Conservation (phyloP, 2,888 invertebrate species). For the Cinara cedri region DNA sequence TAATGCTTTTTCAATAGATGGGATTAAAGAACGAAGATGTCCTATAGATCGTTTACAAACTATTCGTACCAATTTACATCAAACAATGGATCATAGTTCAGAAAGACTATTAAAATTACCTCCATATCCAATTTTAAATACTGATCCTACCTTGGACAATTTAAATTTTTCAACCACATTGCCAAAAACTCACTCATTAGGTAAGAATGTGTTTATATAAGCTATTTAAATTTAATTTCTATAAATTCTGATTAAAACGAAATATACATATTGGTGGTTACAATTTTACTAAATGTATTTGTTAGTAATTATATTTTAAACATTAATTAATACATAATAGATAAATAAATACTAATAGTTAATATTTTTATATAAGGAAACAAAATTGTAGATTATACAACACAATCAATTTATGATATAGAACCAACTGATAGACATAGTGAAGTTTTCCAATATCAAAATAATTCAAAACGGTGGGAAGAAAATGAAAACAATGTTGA, state of each 20-base stretch:
- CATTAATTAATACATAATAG: background rate
- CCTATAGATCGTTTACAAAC: conserved; percentile 33
- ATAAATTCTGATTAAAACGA: background rate
- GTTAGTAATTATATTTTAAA: background rate
- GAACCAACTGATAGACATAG: conserved; percentile 18
- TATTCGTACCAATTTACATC: conserved; percentile 24
- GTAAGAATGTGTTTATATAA: background rate
- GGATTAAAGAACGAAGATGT: conserved; percentile 31
- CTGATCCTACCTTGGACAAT: conserved; percentile 25
- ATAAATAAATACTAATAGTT: background rate
- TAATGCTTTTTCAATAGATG: conserved; percentile 37
- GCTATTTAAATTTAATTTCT: background rate
- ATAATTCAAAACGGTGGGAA: conserved; percentile 39
- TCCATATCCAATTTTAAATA: conserved; percentile 39
- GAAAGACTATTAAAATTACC: conserved; percentile 41
- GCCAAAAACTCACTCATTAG: conserved; percentile 21
- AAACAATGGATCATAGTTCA: conserved; percentile 18
- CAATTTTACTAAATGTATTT: background rate
- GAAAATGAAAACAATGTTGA: conserved; percentile 35
- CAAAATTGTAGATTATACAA: conserved; percentile 35
- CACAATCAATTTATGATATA: conserved; percentile 26
- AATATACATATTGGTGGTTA: background rate
- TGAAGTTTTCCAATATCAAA: conserved; percentile 34
- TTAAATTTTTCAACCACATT: conserved; percentile 11
- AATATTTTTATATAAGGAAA: conserved; percentile 28